Evolutionary conservation across 1,140 invertebrate genomes (phyloP).

Genomic region (Eueides isabella): DNA sequence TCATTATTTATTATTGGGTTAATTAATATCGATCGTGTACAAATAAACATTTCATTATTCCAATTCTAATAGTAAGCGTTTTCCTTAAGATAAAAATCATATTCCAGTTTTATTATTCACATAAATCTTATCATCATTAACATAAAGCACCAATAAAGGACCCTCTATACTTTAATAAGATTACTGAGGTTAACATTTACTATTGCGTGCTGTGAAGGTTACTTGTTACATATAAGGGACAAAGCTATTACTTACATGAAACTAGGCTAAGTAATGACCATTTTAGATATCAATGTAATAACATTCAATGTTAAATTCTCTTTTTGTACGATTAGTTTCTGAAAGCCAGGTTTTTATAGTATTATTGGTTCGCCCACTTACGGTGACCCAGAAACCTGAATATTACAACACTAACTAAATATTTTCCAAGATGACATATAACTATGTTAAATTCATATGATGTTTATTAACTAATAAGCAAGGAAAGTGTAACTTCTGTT

Average conservation of each 20-base stretch:
- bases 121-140: neutral
- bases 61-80: neutral
- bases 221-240: neutral
- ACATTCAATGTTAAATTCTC: neutral
- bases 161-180: neutral
- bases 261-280: neutral
- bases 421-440: neutral
- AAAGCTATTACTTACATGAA: constrained; percentile 1
- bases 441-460: neutral
- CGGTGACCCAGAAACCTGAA: neutral
- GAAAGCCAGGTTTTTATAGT: neutral
- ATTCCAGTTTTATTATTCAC: neutral
- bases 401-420: neutral
- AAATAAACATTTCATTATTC: too few species aligned
- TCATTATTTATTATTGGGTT: too few species aligned
- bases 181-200: constrained; percentile 4
- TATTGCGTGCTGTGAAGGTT: neutral
- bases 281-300: neutral
- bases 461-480: neutral
- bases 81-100: constrained; percentile 3
- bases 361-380: neutral
- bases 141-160: constrained; percentile 8
- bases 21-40: too few species aligned
- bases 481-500: neutral
- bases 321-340: neutral